phyloP scores from a whole-genome alignment of 2,797 vertebrate genomes.

The Percopsis omiscomaycus region DNA sequence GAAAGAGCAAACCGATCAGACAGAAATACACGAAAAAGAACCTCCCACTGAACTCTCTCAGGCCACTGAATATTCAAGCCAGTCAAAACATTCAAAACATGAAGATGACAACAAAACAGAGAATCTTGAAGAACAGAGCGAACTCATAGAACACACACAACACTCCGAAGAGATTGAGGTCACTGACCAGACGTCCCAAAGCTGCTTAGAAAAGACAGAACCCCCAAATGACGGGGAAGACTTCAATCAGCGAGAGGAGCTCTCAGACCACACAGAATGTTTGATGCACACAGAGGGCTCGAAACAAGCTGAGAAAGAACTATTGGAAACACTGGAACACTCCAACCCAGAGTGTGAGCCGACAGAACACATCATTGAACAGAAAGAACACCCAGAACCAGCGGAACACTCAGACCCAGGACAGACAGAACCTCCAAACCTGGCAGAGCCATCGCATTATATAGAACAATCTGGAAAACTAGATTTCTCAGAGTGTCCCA shows the following conservation, averaged over 20 bases:
- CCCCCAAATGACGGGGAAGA: conserved; percentile 28
- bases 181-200: conserved; percentile 17
- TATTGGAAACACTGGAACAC: too few relatives aligned
- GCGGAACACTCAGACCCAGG: conserved; percentile 37
- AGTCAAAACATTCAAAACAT: conserved; percentile 26
- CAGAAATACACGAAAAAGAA: conserved; percentile 36
- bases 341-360: too few relatives aligned
- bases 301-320: conserved; percentile 31
- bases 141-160: conserved; percentile 31
- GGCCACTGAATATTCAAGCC: conserved; percentile 32
- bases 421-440: conserved; percentile 36
- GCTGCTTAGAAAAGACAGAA: conserved; percentile 31
- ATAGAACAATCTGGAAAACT: conserved; percentile 39
- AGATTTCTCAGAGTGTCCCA: conserved; percentile 29
- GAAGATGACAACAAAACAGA: conserved; percentile 34
- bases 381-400: conserved; percentile 26
- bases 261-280: conserved; percentile 38
- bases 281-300: conserved; percentile 5
- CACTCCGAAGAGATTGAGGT: conserved; percentile 34
- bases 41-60: conserved; percentile 44
- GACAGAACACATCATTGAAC: conserved; percentile 30
- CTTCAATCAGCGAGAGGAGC: conserved; percentile 32
- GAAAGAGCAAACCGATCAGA: conserved; percentile 37
- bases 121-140: conserved; percentile 23
- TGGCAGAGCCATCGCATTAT: conserved; percentile 29